Percentiles rank a stretch among this genome's conserved stretches.
Conservation (phyloP, 1,140 invertebrate species). For the Anastrepha ludens region DNA sequence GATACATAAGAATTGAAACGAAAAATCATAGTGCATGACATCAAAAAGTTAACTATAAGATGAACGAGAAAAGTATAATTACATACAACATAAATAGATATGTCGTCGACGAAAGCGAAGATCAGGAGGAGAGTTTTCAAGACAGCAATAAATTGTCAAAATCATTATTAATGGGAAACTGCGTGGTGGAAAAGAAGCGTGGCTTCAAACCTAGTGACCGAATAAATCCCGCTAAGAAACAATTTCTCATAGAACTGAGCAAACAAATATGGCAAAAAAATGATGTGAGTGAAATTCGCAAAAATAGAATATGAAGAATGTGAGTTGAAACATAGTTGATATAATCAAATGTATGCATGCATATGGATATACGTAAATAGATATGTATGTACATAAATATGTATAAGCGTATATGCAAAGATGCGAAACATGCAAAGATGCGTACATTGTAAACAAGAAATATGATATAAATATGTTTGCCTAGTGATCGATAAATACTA, state of each 20-base stretch:
- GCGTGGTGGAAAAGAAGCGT: constrained; percentile 75
- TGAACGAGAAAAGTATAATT: constrained; percentile 6
- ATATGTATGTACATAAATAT: not conserved
- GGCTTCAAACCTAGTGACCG: constrained; percentile 90
- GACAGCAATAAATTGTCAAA: not conserved
- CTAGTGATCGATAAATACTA: too few species aligned
- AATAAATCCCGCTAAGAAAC: constrained; percentile 85
- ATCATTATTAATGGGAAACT: constrained; percentile 58
- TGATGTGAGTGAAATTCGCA: constrained; percentile 61
- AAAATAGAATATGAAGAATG: not conserved
- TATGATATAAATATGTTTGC: too few species aligned
- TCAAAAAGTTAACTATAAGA: not conserved
- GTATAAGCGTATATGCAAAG: too few species aligned
- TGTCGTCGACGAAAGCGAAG: not conserved
- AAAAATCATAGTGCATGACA: not conserved
- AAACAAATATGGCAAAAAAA: constrained; percentile 69
- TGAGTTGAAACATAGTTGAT: too few species aligned
- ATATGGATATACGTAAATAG: not conserved
- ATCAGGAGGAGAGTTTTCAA: constrained; percentile 15
- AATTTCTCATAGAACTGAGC: constrained; percentile 86
- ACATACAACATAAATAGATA: not conserved
- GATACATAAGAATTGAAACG: not conserved
- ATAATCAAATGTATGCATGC: too few species aligned
- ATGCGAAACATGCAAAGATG: too few species aligned
- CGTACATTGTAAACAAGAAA: too few species aligned